Evolutionary conservation across 2,888 invertebrate genomes (phyloP).

Genomic region (Diarsia brunnea): DNA sequence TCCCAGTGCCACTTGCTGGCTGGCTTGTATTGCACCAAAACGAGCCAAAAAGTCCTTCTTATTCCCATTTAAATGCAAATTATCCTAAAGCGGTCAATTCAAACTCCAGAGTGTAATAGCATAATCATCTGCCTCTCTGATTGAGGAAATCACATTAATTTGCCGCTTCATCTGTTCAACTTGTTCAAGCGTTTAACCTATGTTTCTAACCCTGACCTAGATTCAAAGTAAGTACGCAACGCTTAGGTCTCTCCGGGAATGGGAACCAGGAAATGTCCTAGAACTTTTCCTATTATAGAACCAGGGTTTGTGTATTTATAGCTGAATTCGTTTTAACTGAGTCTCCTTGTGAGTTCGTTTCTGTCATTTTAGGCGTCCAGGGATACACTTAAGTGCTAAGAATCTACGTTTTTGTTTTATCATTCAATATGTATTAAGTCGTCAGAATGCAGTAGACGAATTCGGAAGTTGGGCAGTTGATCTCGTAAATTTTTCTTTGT

Average conservation of each 20-base stretch:
- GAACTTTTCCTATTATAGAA: constrained; percentile 18
- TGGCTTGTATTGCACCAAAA: neutral
- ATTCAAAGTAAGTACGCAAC: constrained; percentile 33
- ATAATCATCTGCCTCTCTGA: constrained; percentile 12
- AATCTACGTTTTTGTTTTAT: neutral
- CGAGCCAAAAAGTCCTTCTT: neutral
- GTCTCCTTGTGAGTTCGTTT: neutral
- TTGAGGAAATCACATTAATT: constrained; percentile 43
- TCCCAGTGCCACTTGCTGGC: neutral
- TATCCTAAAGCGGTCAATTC: neutral
- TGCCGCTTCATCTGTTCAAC: constrained; percentile 19
- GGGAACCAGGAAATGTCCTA: neutral
- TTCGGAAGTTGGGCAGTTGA: neutral
- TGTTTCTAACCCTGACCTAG: constrained; percentile 17
- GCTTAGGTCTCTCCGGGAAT: constrained; percentile 8
- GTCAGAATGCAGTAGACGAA: neutral
- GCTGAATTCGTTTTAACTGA: neutral
- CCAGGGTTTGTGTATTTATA: constrained; percentile 2
- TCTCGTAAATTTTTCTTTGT: neutral
- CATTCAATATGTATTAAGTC: no score
- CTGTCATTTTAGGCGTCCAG: neutral
- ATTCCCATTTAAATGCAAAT: constrained; percentile 16
- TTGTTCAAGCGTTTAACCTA: constrained; percentile 12
- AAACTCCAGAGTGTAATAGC: neutral
- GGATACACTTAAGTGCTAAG: neutral